Evolutionary conservation across 2,888 invertebrate genomes (phyloP), one percentile per base, ranked within the genome.

Genomic region (Orchestes rusci): DNA sequence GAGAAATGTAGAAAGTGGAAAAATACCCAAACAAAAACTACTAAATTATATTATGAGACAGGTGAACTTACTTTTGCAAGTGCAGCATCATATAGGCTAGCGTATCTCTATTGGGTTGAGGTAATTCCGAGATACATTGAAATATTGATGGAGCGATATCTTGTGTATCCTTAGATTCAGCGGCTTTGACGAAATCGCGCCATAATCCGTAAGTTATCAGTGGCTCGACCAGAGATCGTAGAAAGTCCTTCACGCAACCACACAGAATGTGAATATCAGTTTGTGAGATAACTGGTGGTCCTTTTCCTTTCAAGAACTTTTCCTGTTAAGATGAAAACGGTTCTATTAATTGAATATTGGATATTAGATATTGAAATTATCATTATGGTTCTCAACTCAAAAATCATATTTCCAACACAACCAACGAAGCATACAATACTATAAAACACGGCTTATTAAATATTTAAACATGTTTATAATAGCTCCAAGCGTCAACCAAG

Each of bases 171-270:
- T 62, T 47, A 5, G 74, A 67, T 3, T 71, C 69, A 1, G 84
- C 79, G 0, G 88, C 86, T 4, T 73, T 66, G 48, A 84, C 79
- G 68, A 94, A 92, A 64, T 86, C 84, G 10, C 77, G 75, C 88
- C 92, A 90, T 37, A 90, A 75, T 12, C 77, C 74, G 35, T 75
- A 77, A 0, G 93, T 90, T 42, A 96, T 80, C 0, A 99, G 71
- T 1, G 97, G 92, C 66, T 99, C 97, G 41, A 82, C 81, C 16
- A 99, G 72, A 0, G 82, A 79, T 3, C 92, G 79, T 43, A 99
- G 73, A 70, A 99, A 99, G 69, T 92, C 89, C 72, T 97, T 99
- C 33, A 99, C 74, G 49, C 90, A 89, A 32, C 95, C 91, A 67
- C 95, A 94, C 20, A 99, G 73, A 1, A 87, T 87, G 68, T 95